Percentiles rank a stretch among this genome's conserved stretches.
phyloP scores from a whole-genome alignment of 2,888 invertebrate genomes.

The Catocala fraxini region DNA sequence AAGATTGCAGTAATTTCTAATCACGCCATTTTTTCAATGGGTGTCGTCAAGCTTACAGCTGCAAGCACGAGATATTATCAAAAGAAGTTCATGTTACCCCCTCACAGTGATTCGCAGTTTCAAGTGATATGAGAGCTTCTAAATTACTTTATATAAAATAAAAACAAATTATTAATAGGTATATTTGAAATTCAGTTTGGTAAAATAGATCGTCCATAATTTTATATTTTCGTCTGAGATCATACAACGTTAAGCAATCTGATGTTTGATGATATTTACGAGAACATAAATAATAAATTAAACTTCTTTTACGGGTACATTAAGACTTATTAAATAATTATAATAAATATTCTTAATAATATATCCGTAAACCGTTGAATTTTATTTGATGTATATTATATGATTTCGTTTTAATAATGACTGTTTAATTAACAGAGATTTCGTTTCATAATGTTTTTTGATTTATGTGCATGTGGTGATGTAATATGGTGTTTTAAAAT shows the following conservation, averaged over 20 bases:
- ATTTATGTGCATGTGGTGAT: neutral
- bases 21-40: too few relatives aligned
- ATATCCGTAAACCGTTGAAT: neutral
- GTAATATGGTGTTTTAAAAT: neutral
- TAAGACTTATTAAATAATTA: neutral
- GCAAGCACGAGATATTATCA: neutral
- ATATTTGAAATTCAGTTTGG: conserved; percentile 30
- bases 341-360: neutral
- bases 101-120: conserved; percentile 45
- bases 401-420: too few relatives aligned
- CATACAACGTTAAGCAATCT: conserved; percentile 38
- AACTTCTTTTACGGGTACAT: neutral
- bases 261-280: conserved; percentile 5
- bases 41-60: neutral
- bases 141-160: conserved; percentile 40
- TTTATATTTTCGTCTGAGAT: conserved; percentile 42
- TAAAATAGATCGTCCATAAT: conserved; percentile 34
- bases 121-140: conserved; percentile 54
- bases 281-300: neutral
- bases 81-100: conserved; percentile 32
- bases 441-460: neutral
- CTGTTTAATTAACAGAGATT: neutral
- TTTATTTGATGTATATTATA: neutral
- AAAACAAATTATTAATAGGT: conserved; percentile 18
- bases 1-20: too few relatives aligned